Percentiles rank a stretch among this genome's conserved stretches.
These are phyloP conservation scores for Ptychoptera albimana DNA, from an alignment of 2,888 invertebrate species.

Conservation along the genomic window DNA sequence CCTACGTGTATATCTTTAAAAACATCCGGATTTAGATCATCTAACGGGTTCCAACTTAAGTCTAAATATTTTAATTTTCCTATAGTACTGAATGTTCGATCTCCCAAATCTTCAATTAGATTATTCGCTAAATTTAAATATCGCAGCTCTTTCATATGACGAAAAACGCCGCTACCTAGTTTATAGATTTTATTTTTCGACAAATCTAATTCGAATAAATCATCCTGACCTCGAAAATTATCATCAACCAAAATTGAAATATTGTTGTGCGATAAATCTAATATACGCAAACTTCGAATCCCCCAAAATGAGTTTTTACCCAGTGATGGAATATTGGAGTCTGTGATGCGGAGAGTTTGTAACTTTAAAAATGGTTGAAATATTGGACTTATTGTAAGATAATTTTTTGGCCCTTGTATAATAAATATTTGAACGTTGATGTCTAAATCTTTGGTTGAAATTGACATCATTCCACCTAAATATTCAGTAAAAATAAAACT, in stretches of 20 bases:
- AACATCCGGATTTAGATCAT: slow-evolving; percentile 60
- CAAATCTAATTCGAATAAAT: slow-evolving; percentile 52
- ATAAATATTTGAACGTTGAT: too few species aligned
- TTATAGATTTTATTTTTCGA: slow-evolving; percentile 58
- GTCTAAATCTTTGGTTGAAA: too few species aligned
- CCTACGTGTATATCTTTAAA: slow-evolving; percentile 54
- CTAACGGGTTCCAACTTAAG: slow-evolving; percentile 56
- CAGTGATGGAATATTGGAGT: slow-evolving; percentile 59
- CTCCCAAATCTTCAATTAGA: slow-evolving; percentile 48
- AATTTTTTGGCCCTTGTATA: too few species aligned
- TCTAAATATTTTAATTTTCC: slow-evolving; percentile 54
- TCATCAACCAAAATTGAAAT: slow-evolving; percentile 50
- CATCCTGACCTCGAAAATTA: slow-evolving; percentile 62
- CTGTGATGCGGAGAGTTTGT: slow-evolving; percentile 53
- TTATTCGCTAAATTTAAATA: slow-evolving; percentile 45
- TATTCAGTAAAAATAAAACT: too few species aligned
- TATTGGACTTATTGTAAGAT: slow-evolving; percentile 25
- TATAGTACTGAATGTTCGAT: slow-evolving; percentile 57
- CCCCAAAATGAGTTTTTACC: slow-evolving; percentile 73
- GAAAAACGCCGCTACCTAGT: slow-evolving; percentile 61
- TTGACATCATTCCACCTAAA: too few species aligned
- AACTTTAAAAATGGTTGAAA: slow-evolving; percentile 42
- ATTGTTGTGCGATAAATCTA: slow-evolving; percentile 58
- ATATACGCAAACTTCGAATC: slow-evolving; percentile 38
- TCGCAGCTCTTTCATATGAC: slow-evolving; percentile 36